Conservation (phyloP, 2,888 invertebrate species). For the Dioctria linearis region DNA sequence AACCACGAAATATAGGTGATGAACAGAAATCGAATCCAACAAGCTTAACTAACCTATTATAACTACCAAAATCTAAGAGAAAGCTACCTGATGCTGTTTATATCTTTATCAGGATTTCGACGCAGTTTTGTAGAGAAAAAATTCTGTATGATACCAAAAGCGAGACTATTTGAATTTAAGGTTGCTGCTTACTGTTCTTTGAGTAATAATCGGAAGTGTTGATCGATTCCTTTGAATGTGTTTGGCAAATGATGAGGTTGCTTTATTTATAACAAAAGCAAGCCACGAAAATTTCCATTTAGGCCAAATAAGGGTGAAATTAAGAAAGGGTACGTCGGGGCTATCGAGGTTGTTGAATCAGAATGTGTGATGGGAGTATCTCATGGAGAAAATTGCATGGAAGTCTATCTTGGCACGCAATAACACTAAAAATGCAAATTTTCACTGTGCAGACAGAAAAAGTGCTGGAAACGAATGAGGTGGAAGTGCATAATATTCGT, state of each 20-base stretch:
- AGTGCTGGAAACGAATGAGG: slow-evolving; percentile 15
- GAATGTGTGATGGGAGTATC: slow-evolving; percentile 14
- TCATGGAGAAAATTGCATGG: slow-evolving; percentile 54
- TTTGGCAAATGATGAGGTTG: neutral
- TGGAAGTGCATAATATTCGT: slow-evolving; percentile 20
- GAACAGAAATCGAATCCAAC: no score
- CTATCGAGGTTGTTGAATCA: slow-evolving; percentile 3
- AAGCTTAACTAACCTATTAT: no score
- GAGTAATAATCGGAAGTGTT: neutral
- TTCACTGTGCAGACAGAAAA: slow-evolving; percentile 51
- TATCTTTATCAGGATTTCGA: no score
- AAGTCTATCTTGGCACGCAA: slow-evolving; percentile 56
- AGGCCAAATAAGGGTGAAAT: slow-evolving; percentile 4
- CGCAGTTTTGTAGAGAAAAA: no score
- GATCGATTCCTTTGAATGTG: neutral
- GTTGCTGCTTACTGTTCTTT: neutral
- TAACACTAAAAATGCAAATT: slow-evolving; percentile 57
- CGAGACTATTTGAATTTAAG: no score
- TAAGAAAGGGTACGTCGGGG: neutral
- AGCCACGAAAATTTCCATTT: slow-evolving; percentile 1
- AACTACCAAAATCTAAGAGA: no score
- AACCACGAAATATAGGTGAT: no score
- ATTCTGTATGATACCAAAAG: no score
- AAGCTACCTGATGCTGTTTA: no score
- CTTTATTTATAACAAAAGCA: neutral